Evolutionary conservation across 2,113 vertebrate genomes (phyloP).

Genomic region (Smithornis capensis): DNA sequence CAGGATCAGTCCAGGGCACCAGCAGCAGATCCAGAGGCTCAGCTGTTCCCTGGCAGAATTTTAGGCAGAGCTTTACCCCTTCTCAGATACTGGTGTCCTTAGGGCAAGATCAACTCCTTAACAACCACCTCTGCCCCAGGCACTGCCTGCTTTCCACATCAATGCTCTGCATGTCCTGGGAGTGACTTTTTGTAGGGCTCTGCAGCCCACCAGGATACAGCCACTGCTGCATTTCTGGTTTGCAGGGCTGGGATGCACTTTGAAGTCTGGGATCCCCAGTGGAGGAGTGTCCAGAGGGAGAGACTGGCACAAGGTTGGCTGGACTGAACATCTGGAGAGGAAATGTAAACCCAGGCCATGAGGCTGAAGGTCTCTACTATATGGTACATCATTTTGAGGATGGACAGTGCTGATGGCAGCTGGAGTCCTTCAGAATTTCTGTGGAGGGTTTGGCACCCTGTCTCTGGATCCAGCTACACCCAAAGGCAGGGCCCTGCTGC

Average conservation of each 20-base stretch:
- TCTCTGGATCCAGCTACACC: background rate
- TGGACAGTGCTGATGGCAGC: background rate
- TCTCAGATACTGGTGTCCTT: background rate
- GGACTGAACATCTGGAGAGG: background rate
- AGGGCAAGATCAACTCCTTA: background rate
- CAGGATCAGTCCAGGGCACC: background rate
- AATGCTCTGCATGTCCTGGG: background rate
- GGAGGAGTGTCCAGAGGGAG: background rate
- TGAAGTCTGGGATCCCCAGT: background rate
- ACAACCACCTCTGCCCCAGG: background rate
- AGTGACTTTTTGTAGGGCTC: background rate
- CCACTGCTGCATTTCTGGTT: background rate
- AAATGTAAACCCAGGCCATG: background rate
- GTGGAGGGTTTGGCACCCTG: background rate
- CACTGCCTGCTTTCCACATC: background rate
- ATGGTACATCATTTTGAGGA: background rate
- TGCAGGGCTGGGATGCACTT: background rate
- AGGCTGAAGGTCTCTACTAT: background rate
- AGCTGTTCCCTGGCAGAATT: background rate
- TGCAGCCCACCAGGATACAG: background rate
- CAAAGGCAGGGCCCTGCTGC: background rate
- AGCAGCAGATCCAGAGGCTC: background rate
- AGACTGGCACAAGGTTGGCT: background rate
- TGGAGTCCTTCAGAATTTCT: background rate
- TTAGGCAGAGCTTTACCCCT: background rate